Base-by-base conservation (phyloP, 2,888 invertebrate species). In the Bruchidius siliquastri region DNA sequence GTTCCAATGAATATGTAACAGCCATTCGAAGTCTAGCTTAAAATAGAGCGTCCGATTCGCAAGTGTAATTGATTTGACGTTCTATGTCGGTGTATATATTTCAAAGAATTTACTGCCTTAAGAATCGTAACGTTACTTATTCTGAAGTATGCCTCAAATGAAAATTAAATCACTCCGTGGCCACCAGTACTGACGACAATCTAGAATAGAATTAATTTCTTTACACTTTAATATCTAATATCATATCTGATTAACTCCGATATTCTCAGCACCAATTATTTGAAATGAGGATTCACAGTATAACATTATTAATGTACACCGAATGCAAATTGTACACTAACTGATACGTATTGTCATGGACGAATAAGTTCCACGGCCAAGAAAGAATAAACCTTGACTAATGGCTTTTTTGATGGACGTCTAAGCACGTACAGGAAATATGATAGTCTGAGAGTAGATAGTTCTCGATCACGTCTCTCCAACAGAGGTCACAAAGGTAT, bases 281-380 rank as follows among this genome's bases (percentile, higher is more conserved):
- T 71, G 18, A 32, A 71, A 32, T 73, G 67, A 71, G 71, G 73
- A 73, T 73, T 69, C 69, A 71, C 71, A 73, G 69, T 71, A 68
- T 73, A 71, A 71, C 71, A 67, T 71, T 73, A 73, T 73, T 73
- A 73, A 73, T 73, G 71, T 73, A 73, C 68, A 71, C 73, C 71
- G 67, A 73, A 73, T 73, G 71, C 71, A 69, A 70, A 73, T 73
- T 73, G 71, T 69, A 69, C 72, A 73, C 67, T 71, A 71, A 73
- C 67, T 71, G 68, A 22, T 73, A 67, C 22, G 71, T 71, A 30
- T 68, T 21, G 71, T 71, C 22, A 73, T 49, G 67, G 71, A 22
- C 70, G n/a, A 22, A 18, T 30, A 20, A 68, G 22, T 13, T 26
- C 71, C 71, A 73, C 73, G 73, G 71, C 70, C 71, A 71, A 66